phyloP scores from a whole-genome alignment of 2,888 invertebrate genomes.

The Microctonus aethiopoides region DNA sequence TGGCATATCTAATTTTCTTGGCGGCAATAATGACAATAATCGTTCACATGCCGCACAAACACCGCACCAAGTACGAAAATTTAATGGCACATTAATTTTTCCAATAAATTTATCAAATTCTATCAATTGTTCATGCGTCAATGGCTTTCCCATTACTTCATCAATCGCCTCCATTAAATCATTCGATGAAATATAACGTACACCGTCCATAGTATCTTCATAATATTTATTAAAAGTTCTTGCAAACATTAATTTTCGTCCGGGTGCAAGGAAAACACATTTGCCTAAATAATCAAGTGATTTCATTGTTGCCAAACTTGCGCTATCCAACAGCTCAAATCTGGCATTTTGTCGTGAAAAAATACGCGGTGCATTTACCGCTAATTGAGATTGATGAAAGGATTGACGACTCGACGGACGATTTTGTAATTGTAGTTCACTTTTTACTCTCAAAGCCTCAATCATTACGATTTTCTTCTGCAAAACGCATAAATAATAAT shows the following conservation, averaged over 20 bases:
- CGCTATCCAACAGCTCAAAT: slow-evolving; percentile 80
- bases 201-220: slow-evolving; percentile 53
- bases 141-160: slow-evolving; percentile 74
- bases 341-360: slow-evolving; percentile 80
- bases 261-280: slow-evolving; percentile 68
- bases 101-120: slow-evolving; percentile 69
- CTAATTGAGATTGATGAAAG: slow-evolving; percentile 57
- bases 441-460: slow-evolving; percentile 74
- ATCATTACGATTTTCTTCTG: slow-evolving; percentile 76
- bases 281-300: slow-evolving; percentile 79
- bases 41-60: slow-evolving; percentile 83
- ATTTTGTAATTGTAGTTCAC: slow-evolving; percentile 62
- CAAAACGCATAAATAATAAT: slow-evolving; percentile 48
- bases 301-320: slow-evolving; percentile 71
- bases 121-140: slow-evolving; percentile 69
- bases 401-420: slow-evolving; percentile 47
- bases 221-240: slow-evolving; percentile 54
- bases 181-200: slow-evolving; percentile 47
- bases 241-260: slow-evolving; percentile 56
- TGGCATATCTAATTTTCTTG: slow-evolving; percentile 74
- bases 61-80: slow-evolving; percentile 84
- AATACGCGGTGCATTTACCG: slow-evolving; percentile 76
- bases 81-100: slow-evolving; percentile 68
- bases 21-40: slow-evolving; percentile 72
- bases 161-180: slow-evolving; percentile 61